Percentiles rank a stretch among this genome's conserved stretches.
Conservation (phyloP, 1,140 invertebrate species). For the Sipha flava region DNA sequence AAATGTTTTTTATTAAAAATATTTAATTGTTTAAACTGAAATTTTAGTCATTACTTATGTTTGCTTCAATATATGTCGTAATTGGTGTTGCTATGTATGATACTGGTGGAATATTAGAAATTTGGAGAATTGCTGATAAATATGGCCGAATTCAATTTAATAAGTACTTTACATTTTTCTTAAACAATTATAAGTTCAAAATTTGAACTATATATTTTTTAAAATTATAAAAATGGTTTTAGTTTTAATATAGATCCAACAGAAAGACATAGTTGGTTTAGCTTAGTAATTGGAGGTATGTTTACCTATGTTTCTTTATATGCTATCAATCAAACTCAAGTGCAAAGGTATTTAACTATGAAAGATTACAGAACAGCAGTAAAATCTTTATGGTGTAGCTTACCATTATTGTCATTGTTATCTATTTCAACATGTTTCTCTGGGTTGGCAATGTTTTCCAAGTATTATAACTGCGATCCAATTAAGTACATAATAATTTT, state of each 20-base stretch:
- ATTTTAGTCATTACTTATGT: constrained; percentile 63
- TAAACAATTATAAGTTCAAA: no score
- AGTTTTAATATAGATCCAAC: constrained; percentile 58
- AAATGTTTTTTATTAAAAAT: not conserved
- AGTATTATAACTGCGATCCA: constrained; percentile 69
- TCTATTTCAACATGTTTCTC: constrained; percentile 64
- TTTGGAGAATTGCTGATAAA: constrained; percentile 57
- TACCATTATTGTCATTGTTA: constrained; percentile 59
- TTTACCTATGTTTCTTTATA: constrained; percentile 67
- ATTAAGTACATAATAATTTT: constrained; percentile 24
- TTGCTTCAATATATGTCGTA: constrained; percentile 61
- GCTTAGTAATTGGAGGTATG: constrained; percentile 59
- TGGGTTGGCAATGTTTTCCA: constrained; percentile 69
- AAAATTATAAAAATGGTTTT: not conserved
- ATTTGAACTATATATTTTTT: not conserved
- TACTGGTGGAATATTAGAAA: constrained; percentile 52
- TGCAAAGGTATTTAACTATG: constrained; percentile 75
- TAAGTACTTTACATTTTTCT: constrained; percentile 43
- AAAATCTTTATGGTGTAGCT: constrained; percentile 56
- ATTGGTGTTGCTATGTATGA: constrained; percentile 58
- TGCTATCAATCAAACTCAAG: constrained; percentile 77
- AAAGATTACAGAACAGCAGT: constrained; percentile 56
- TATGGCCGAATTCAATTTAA: constrained; percentile 60
- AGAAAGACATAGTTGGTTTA: constrained; percentile 65
- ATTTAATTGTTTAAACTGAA: constrained; percentile 41